A percentile compares a stretch with the other conserved stretches of the same genome.
Evolutionary conservation across 2,797 vertebrate species (phyloP).

Genomic region (Mus spretus): DNA sequence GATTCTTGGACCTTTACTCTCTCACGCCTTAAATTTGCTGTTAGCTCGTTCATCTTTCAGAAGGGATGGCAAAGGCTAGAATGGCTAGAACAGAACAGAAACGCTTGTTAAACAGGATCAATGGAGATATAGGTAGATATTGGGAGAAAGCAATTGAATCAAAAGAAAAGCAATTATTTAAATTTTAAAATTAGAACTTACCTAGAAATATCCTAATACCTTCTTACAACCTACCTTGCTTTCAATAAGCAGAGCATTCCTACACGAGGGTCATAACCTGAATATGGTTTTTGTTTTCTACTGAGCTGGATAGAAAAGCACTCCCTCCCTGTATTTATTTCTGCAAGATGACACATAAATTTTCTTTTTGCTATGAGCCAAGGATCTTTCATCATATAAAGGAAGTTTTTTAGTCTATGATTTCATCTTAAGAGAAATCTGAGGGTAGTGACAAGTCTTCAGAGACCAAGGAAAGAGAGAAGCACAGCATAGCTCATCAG

Average conservation of each 20-base stretch:
- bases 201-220: slow-evolving; percentile 37
- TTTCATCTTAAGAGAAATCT: neutral
- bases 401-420: neutral
- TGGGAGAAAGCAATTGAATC: neutral
- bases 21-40: neutral
- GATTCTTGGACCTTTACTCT: neutral
- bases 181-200: slow-evolving; percentile 53
- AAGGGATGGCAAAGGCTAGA: neutral
- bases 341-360: neutral
- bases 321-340: neutral
- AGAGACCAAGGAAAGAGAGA: neutral
- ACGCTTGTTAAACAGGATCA: neutral
- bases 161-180: neutral
- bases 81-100: neutral
- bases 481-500: neutral
- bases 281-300: neutral
- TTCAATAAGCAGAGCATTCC: neutral
- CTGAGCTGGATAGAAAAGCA: neutral
- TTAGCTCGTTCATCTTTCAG: slow-evolving; percentile 4
- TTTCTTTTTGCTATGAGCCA: neutral
- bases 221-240: neutral
- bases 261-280: neutral
- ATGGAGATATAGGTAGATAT: neutral
- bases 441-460: neutral
- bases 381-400: neutral